Base-by-base conservation (phyloP, 2,797 vertebrate genomes). In the Crocidura indochinensis region DNA sequence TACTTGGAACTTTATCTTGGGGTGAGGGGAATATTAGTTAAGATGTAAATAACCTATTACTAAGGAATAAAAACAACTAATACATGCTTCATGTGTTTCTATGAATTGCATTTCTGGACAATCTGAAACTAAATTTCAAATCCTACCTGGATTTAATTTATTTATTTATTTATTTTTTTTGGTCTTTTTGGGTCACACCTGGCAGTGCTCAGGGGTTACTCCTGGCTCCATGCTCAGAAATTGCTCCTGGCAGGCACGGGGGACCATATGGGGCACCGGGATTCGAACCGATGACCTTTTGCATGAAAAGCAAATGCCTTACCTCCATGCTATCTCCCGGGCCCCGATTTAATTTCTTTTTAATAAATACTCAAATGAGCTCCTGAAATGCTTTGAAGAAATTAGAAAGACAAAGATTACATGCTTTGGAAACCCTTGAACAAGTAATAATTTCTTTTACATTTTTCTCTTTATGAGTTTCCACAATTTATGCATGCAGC, bases 391-490 rank as follows among this genome's bases (percentile, higher is more conserved):
- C 53, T 47, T 72, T 87, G 38, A n/a, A 10, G 31, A 89, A 92
- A 92, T 88, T 67, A 76, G 53, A 78, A 78, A 89, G 24, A 38
- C 67, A 81, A 92, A 93, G 27, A 79, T 80, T 71, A 75, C 62
- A 53, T 53, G 65, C 81, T 92, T 85, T 80, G 75, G 31, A 90
- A 93, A 84, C 20, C 49, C 20, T 49, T 81, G 22, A 88, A 65
- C 12, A 77, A 72, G 64, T 49, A 38, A 92, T 9, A 80, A 47
- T 38, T 22, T 15, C 31, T 84, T 53, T 62, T 15, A 10, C 44
- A 6, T 47, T 84, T 91, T 78, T 68, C 87, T 81, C 69, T 47
- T 26, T 44, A 56, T 88, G 8, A 27, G 19, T 56, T 87, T 84
- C 38, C 29, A 90, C 17, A 38, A 38, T 38, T 38, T 27, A 6